Evolutionary conservation across 2,888 invertebrate genomes (phyloP).

Genomic region (Chymomyza procnemis): DNA sequence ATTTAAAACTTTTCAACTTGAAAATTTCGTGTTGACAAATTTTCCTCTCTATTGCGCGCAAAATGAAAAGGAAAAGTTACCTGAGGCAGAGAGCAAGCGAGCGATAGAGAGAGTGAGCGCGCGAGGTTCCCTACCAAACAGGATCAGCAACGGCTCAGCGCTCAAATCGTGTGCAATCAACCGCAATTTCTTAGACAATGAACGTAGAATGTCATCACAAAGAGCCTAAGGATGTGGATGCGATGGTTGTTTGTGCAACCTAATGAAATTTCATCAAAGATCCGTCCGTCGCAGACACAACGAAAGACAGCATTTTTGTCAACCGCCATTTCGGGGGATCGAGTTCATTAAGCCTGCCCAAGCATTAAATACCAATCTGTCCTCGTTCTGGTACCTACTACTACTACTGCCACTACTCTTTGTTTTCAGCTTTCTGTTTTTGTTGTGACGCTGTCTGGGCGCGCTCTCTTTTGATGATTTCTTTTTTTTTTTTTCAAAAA

Average conservation of each 20-base stretch:
- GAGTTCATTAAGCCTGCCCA: constrained; percentile 69
- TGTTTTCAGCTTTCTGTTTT: background rate
- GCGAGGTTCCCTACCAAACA: background rate
- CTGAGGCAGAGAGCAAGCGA: too few relatives aligned
- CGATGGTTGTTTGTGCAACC: constrained; percentile 66
- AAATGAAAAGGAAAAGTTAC: constrained; percentile 47
- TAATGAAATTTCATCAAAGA: constrained; percentile 65
- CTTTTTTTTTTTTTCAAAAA: too few relatives aligned
- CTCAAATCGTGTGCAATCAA: constrained; percentile 73
- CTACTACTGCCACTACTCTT: background rate
- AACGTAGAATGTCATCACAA: background rate
- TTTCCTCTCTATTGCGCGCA: constrained; percentile 37
- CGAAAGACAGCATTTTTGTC: constrained; percentile 63
- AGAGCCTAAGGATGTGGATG: constrained; percentile 25
- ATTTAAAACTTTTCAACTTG: constrained; percentile 42
- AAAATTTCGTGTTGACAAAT: constrained; percentile 55
- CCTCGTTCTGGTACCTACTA: constrained; percentile 22
- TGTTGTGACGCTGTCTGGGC: constrained; percentile 15
- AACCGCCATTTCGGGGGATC: constrained; percentile 54
- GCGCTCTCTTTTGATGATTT: constrained; percentile 76
- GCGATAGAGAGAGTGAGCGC: too few relatives aligned
- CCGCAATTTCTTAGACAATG: constrained; percentile 67
- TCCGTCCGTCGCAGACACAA: constrained; percentile 51
- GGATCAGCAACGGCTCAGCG: constrained; percentile 16
- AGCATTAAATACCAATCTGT: constrained; percentile 74